Conservation (phyloP, 2,888 invertebrate species). For the Spodoptera exigua region DNA sequence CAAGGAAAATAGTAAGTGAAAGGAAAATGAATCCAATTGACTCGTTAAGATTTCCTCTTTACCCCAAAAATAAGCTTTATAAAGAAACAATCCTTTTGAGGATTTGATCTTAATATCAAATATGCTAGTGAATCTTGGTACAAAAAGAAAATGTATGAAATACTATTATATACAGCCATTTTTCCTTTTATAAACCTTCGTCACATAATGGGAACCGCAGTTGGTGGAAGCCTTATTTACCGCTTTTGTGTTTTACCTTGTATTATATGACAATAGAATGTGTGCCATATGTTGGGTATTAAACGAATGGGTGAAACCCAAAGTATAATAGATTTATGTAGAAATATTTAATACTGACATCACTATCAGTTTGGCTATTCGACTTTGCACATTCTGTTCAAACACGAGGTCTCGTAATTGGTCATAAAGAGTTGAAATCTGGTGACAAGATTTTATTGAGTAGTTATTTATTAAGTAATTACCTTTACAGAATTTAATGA, state of each 20-base stretch:
- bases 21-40: constrained; percentile 17
- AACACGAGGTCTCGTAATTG: no score
- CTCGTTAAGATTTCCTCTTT: constrained; percentile 6
- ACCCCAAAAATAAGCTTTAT: constrained; percentile 11
- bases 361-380: no score
- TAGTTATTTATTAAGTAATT: no score
- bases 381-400: no score
- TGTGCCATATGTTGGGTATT: no score
- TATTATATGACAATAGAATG: background rate
- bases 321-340: no score
- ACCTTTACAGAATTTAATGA: no score
- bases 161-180: constrained; percentile 18
- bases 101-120: constrained; percentile 35
- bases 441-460: no score
- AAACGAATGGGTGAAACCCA: no score
- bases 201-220: constrained; percentile 22
- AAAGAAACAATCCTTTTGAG: constrained; percentile 37
- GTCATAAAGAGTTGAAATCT: no score
- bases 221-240: constrained; percentile 32
- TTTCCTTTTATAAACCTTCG: constrained; percentile 27
- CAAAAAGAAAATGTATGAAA: constrained; percentile 18
- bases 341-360: no score
- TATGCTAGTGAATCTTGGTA: constrained; percentile 3
- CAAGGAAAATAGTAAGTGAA: constrained; percentile 14
- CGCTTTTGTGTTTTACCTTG: constrained; percentile 16